Evolutionary conservation across 1,140 invertebrate genomes (phyloP).

Genomic region (Zaprionus kolodkinae): DNA sequence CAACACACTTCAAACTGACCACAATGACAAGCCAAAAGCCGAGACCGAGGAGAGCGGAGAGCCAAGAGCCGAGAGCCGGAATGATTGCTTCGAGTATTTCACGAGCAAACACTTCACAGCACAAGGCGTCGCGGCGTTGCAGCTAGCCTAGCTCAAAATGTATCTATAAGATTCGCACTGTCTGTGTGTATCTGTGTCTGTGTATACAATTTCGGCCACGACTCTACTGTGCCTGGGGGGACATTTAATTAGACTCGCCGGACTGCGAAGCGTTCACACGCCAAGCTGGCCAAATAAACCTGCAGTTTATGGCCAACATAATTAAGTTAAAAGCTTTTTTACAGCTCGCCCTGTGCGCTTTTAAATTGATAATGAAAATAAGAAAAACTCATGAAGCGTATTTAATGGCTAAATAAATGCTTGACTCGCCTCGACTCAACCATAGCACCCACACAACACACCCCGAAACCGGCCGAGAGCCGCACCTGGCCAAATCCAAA

Average conservation of each 20-base stretch:
- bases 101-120: constrained; percentile 74
- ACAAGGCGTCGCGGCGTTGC: not conserved
- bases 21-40: constrained; percentile 74
- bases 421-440: constrained; percentile 38
- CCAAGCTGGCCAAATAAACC: constrained; percentile 73
- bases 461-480: not conserved
- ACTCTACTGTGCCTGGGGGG: constrained; percentile 54
- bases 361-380: constrained; percentile 82
- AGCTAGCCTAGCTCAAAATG: constrained; percentile 12
- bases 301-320: constrained; percentile 82
- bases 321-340: constrained; percentile 83
- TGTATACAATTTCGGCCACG: constrained; percentile 24
- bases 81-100: constrained; percentile 76
- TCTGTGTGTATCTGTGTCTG: constrained; percentile 14
- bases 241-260: constrained; percentile 75
- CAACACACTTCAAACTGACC: constrained; percentile 69
- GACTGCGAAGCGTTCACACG: constrained; percentile 60
- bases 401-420: constrained; percentile 82
- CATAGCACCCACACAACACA: constrained; percentile 52
- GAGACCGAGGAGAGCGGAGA: constrained; percentile 44
- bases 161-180: constrained; percentile 27
- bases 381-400: constrained; percentile 75
- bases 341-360: constrained; percentile 60
- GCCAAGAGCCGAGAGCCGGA: constrained; percentile 59
- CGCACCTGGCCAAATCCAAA: constrained; percentile 42